Base-by-base conservation (phyloP, 2,113 vertebrate species). In the Syrmaticus mikado region DNA sequence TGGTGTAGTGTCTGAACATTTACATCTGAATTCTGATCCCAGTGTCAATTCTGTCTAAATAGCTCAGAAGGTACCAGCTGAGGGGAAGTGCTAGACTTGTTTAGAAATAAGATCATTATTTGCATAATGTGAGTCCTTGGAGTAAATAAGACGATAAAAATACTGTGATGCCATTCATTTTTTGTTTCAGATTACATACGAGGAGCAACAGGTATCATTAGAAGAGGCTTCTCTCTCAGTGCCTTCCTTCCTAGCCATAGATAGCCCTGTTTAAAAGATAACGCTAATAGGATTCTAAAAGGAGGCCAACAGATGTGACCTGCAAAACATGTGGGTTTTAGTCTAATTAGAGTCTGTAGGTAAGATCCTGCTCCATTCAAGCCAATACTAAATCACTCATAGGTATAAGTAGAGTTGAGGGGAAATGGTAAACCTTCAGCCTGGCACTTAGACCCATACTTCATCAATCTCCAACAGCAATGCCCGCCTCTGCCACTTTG, bases 161-260 rank as follows among this genome's bases (percentile, higher is more conserved):
- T 55, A 64, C 25, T 5, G 1, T 8, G 17, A 60, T 2, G 0
- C 7, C 12, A 36, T 36, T 62, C 22, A 7, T 9, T 0, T 74
- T 80, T 93, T 77, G 20, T 28, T 77, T 82, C 13, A 24, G 38
- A 8, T 55, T 67, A 32, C 46, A 27, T 38, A 22, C 32, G 24
- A 75, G 15, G 17, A 68, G 4, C 14, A 60, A 10, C 27, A 32
- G 19, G 20, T 30, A 48, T 18, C 36, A 22, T 64, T 38, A 58
- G 41, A 86, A 19, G 25, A 55, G 30, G 3, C 41, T 8, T 18
- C 25, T 45, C 11, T 36, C 36, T 57, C 38, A 46, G 18, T 58
- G 30, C 30, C 55, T 28, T 19, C 18, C 32, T n/a, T n/a, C 11
- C 30, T n/a, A n/a, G 53, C 24, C 11, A 86, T 28, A 48, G 4